Base-by-base conservation (phyloP, 2,797 vertebrate genomes). In the Pachyuromys duprasi region DNA sequence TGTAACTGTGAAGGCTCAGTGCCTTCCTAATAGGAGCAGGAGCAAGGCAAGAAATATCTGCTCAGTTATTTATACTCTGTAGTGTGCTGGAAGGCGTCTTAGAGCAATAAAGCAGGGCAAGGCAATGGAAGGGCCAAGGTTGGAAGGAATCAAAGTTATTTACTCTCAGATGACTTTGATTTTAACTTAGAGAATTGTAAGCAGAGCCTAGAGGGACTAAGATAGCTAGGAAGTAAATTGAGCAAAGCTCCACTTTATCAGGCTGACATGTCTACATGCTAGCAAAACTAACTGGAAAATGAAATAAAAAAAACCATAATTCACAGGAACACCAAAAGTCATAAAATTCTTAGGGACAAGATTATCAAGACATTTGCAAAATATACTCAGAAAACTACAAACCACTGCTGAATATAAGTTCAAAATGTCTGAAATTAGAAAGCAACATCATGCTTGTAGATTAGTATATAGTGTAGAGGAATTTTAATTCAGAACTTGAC, bases 91-190 rank as follows among this genome's bases (percentile, higher is more conserved):
- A 72, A 90, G 14, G 36, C 24, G 11, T 78, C 75, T 31, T 24
- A 81, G 49, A 53, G 69, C 20, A 81, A 12, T n/a, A 84, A 74
- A 33, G 20, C 55, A 45, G 87, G 65, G 74, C 78, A 45, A 90
- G 14, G 55, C 86, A 84, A 87, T 39, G 22, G 78, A 75, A 75
- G 3, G 2, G 14, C 82, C 12, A 92, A 74, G n/a, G 22, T 22
- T 72, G 60, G 55, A 94, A 80, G 81, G 28, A 92, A 83, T 75
- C 79, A 91, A 86, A 89, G 70, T 74, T 62, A 63, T 80, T 96
- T 93, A 33, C 91, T 95, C 31, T 92, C 39, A 76, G 28, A 74
- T 89, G 67, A 49, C 49, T 11, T 57, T 42, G 60, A 65, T 83
- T 80, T 89, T 55, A 84, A 65, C 80, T 31, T 18, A 83, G 62